phyloP scores from a whole-genome alignment of 2,113 vertebrate species.

The Sinosuthora webbiana region DNA sequence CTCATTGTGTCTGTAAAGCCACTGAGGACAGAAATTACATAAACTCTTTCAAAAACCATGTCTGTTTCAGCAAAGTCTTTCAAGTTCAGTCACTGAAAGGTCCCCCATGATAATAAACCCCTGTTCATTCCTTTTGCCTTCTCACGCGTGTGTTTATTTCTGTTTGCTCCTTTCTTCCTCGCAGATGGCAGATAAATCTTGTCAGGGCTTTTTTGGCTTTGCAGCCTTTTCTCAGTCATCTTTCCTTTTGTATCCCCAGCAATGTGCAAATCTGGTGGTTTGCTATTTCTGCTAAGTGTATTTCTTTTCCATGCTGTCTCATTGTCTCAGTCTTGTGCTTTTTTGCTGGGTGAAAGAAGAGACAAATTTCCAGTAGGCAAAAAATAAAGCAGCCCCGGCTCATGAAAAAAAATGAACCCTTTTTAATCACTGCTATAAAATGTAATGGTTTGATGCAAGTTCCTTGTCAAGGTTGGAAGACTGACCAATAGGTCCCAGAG shows the following conservation, averaged over 20 bases:
- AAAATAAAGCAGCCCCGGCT: conserved; percentile 23
- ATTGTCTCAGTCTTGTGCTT: conserved; percentile 22
- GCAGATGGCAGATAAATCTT: conserved; percentile 54
- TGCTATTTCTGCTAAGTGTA: conserved; percentile 32
- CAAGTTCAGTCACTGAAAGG: not conserved
- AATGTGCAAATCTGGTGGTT: conserved; percentile 42
- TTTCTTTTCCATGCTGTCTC: conserved; percentile 21
- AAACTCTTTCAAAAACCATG: not conserved
- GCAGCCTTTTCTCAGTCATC: conserved; percentile 43
- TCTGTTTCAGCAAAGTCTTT: not conserved
- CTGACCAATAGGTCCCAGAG: not conserved
- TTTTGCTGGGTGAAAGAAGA: conserved; percentile 34
- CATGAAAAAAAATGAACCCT: not conserved
- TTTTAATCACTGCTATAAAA: conserved; percentile 23
- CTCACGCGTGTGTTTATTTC: not conserved
- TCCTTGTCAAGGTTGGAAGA: not conserved
- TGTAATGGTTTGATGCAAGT: not conserved
- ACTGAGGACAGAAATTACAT: not conserved
- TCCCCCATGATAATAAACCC: not conserved
- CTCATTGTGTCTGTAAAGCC: not conserved
- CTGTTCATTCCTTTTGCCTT: conserved; percentile 6
- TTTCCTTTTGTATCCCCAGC: conserved; percentile 43
- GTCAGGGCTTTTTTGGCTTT: conserved; percentile 52
- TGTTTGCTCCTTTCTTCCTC: conserved; percentile 40
- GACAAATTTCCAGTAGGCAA: conserved; percentile 21